Evolutionary conservation across 2,888 invertebrate genomes (phyloP), one percentile per base, ranked within the genome.

Genomic region (Bellardia bayeri): DNA sequence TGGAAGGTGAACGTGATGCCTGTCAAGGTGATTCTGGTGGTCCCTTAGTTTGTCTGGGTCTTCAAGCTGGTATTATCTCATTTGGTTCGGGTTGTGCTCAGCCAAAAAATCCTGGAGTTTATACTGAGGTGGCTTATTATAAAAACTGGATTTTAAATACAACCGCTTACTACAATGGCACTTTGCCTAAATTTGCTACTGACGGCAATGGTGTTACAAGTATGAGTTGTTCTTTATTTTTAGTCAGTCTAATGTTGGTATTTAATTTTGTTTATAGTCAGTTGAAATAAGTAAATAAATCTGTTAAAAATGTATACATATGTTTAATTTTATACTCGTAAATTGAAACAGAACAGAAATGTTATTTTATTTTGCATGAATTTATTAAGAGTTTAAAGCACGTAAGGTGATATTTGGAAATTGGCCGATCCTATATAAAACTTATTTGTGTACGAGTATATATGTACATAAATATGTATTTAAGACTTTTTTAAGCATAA

Each of bases 21-120:
- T 98, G 97, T 91, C 95, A 96, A 94, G 97, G 97, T 13, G 97
- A 98, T 93, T 97, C 96, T 7, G 98, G 98, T 14, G 98, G 98
- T 3, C 98, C 98, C 0, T 94, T 98, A 40, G 95, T 97, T 93
- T 91, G 91, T 69, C 82, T 90, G 33, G 95, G 95, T 91, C 95
- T 95, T 91, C 94, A 97, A 91, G 94, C 96, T 4, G 98, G 98
- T 1, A 94, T 98, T 71, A 97, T 98, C 0, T 97, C 97, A 1
- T 98, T 97, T 96, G 98, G 98, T 16, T 95, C 96, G 42, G 95
- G 95, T 2, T 98, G 98, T 91, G 97, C 97, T 0, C 94, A 95
- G 85, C 95, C 96, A 30, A 94, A 94, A 13, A 95, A 95, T 86
- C 98, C 98, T 0, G 97, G 97, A 0, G 95, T 98, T 8, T 98